phyloP scores from a whole-genome alignment of 2,888 invertebrate species.

The Xanthia icteritia region DNA sequence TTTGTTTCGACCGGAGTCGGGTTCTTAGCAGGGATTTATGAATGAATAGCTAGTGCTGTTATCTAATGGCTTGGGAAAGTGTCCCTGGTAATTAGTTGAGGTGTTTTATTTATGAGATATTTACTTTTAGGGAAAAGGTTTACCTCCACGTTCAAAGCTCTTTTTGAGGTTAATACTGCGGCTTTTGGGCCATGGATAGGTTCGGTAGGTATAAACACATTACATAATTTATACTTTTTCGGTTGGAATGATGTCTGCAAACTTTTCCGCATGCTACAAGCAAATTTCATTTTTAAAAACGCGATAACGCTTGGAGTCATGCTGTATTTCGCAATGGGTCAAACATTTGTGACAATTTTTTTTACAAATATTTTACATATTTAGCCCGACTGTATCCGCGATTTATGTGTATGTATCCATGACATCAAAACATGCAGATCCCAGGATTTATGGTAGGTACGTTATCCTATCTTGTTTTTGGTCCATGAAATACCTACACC shows the following conservation, averaged over 20 bases:
- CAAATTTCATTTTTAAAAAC: too few species aligned
- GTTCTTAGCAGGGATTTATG: conserved; percentile 63
- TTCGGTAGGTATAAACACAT: not conserved
- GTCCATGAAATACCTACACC: not conserved
- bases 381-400: not conserved
- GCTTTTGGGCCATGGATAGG: not conserved
- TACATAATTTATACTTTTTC: not conserved
- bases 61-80: conserved; percentile 39
- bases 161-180: not conserved
- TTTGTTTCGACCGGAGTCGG: conserved; percentile 58
- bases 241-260: not conserved
- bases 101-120: conserved; percentile 24
- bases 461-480: not conserved
- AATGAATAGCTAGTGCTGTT: conserved; percentile 44
- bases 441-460: not conserved
- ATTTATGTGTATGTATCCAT: conserved; percentile 2
- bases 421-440: not conserved
- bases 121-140: conserved; percentile 21
- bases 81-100: conserved; percentile 33
- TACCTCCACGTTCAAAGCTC: not conserved
- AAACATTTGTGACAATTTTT: not conserved
- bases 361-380: not conserved
- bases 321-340: not conserved
- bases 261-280: too few species aligned
- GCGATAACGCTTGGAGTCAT: too few species aligned